Evolutionary conservation across 2,888 invertebrate genomes (phyloP), one percentile per base, ranked within the genome.

Genomic region (Orthonychiurus folsomi): DNA sequence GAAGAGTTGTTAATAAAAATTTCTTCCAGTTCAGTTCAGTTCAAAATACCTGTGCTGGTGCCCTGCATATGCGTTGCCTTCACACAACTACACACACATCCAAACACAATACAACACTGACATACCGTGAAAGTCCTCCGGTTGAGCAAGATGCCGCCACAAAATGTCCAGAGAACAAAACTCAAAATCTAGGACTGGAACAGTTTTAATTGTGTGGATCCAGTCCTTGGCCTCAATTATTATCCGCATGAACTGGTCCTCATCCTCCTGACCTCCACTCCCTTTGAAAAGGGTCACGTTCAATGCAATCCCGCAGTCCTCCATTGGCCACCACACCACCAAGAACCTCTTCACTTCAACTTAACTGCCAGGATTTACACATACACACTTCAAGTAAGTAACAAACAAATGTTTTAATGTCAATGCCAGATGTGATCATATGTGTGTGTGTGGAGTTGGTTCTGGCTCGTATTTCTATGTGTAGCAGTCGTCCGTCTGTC

Each of bases 141-240:
- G 61, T 47, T 63, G 18, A 60, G 56, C 59, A 50, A 68, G 61
- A 56, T 65, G 61, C 23, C 60, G 28, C 64, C 64, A 67, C 55
- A 69, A 61, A 48, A n/a, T 23, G 23, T 62, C 62, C 59, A 69
- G 50, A 53, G 63, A 64, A 28, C 54, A 57, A 60, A 65, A 67
- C 12, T 67, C 55, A 57, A 69, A 69, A 18, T 50, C 58, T 37
- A 69, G 50, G 3, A 69, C 69, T 23, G 69, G 67, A 28, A 69
- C 59, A 5, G 67, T 57, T 27, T 64, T 52, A 18, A 20, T 48
- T 21, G 23, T 28, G 52, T 23, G 58, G 21, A 5, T 58, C 56
- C 21, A 60, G 53, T 55, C 50, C 18, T 1, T 26, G 23, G 20
- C 48, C 21, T 27, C 27, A 20, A 50, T n/a, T n/a, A n/a, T n/a